These are phyloP conservation scores for Drosophila lacertosa DNA, from an alignment of 1,140 invertebrate species.

Conservation along the genomic window DNA sequence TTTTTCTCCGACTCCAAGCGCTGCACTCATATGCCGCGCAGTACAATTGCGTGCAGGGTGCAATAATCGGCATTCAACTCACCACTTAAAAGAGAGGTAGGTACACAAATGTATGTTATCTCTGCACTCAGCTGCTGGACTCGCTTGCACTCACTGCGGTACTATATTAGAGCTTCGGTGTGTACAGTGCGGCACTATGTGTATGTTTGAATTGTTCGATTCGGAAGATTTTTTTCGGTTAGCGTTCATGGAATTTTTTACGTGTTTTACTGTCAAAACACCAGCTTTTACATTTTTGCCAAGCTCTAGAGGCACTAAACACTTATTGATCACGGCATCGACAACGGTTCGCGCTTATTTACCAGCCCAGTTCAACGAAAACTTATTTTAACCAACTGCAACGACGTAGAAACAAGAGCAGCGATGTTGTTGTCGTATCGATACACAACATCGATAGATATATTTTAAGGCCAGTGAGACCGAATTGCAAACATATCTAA, in stretches of 20 bases:
- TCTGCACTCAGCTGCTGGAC: conserved; percentile 31
- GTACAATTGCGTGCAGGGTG: conserved; percentile 64
- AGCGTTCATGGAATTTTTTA: conserved; percentile 60
- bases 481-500: background rate
- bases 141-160: conserved; percentile 66
- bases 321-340: conserved; percentile 58
- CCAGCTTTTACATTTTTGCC: conserved; percentile 57
- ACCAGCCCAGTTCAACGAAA: conserved; percentile 49
- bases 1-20: conserved; percentile 15
- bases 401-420: conserved; percentile 73
- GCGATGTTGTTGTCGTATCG: conserved; percentile 57
- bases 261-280: conserved; percentile 33
- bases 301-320: conserved; percentile 55
- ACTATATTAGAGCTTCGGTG: conserved; percentile 50
- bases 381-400: conserved; percentile 63
- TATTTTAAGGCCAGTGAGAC: conserved; percentile 2
- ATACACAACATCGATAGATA: conserved; percentile 32
- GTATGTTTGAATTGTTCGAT: conserved; percentile 75
- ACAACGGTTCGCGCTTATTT: conserved; percentile 46
- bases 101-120: conserved; percentile 80
- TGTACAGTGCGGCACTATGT: conserved; percentile 65
- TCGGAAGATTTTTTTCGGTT: conserved; percentile 73
- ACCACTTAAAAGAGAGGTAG: conserved; percentile 78
- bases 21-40: conserved; percentile 60
- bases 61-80: conserved; percentile 79